A percentile compares a stretch with the other conserved stretches of the same genome.
These are phyloP conservation scores for Garrulus glandarius DNA, from an alignment of 2,797 vertebrate species.

Conservation along the genomic window DNA sequence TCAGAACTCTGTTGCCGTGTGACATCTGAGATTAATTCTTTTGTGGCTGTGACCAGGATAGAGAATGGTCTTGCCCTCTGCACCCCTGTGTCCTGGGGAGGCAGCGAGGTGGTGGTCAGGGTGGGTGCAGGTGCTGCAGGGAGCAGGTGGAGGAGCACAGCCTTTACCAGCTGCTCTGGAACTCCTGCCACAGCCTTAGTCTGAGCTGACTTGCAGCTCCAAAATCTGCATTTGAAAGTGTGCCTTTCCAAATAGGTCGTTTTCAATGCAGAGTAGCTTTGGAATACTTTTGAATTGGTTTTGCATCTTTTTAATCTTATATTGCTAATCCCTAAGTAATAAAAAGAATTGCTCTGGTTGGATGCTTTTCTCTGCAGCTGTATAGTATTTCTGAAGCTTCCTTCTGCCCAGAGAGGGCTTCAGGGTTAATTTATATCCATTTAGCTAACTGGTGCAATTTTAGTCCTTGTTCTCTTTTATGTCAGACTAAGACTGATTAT, in stretches of 20 bases:
- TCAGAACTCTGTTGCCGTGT: not conserved
- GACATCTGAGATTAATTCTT: not conserved
- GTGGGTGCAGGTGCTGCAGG: not conserved
- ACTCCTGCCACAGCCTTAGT: not conserved
- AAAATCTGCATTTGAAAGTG: not conserved
- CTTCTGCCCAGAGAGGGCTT: not conserved
- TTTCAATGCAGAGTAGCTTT: not conserved
- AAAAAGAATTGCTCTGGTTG: not conserved
- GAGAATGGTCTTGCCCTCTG: rapidly evolving
- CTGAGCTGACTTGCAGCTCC: not conserved
- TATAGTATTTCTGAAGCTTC: not conserved
- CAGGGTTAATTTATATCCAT: slow-evolving; percentile 42
- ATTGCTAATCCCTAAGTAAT: not conserved
- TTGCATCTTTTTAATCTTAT: slow-evolving; percentile 8
- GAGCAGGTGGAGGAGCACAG: not conserved
- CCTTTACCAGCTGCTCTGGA: not conserved
- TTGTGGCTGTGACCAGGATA: not conserved
- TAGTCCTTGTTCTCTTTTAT: not conserved
- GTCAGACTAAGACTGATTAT: slow-evolving; percentile 21
- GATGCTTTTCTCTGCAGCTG: not conserved
- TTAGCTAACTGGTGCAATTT: slow-evolving; percentile 18
- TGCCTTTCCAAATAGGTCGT: not conserved
- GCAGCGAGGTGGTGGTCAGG: rapidly evolving
- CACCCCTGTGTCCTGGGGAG: not conserved
- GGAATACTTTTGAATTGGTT: not conserved